Conservation (phyloP, 2,113 vertebrate species). For the Heterotis niloticus region DNA sequence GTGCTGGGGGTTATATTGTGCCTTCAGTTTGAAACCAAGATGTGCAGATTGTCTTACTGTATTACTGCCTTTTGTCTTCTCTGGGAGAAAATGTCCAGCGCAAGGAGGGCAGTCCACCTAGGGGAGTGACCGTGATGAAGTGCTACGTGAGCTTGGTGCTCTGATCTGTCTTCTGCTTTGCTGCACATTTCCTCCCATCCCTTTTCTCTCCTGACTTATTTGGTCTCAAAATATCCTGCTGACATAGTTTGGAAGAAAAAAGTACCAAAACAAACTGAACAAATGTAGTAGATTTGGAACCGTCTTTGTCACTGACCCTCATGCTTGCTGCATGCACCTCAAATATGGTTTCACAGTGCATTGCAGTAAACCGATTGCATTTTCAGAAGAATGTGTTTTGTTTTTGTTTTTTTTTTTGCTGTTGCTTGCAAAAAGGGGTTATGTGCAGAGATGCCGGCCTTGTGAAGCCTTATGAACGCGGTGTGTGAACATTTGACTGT, state of each 20-base stretch:
- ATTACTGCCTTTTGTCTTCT: neutral
- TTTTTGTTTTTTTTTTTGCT: neutral
- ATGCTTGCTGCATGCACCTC: neutral
- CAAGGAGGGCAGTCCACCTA: neutral
- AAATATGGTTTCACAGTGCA: neutral
- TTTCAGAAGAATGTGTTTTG: neutral
- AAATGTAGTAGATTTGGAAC: slow-evolving; percentile 1
- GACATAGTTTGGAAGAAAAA: too few relatives aligned
- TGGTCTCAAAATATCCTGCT: too few relatives aligned
- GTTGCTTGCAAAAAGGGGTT: neutral
- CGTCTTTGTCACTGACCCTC: neutral
- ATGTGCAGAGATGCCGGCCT: too few relatives aligned
- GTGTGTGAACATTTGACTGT: too few relatives aligned
- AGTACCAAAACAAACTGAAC: neutral
- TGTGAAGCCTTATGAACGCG: too few relatives aligned
- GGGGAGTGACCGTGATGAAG: neutral
- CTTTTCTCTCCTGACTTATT: too few relatives aligned
- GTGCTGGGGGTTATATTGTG: neutral
- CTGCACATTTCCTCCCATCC: too few relatives aligned
- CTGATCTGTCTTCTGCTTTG: too few relatives aligned
- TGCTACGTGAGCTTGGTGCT: neutral
- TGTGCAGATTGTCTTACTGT: neutral
- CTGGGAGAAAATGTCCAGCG: neutral
- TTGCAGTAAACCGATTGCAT: neutral
- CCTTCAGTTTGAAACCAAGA: neutral